A percentile compares a stretch with the other conserved stretches of the same genome.
Conservation (phyloP, 1,140 invertebrate species). For the Drosophila suzukii region DNA sequence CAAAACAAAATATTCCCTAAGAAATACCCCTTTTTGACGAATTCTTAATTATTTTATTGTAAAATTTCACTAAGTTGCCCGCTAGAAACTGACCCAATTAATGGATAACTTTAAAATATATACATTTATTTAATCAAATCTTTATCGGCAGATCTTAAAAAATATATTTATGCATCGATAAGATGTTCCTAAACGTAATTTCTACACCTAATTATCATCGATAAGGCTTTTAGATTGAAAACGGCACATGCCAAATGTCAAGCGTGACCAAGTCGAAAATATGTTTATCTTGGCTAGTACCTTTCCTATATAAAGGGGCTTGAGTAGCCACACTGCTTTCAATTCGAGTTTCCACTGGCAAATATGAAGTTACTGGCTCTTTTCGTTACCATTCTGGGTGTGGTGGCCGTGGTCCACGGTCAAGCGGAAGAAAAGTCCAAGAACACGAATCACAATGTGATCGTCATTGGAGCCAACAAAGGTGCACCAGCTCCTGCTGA, state of each 20-base stretch:
- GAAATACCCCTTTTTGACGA: too few species aligned
- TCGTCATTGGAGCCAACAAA: not conserved
- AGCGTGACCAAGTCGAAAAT: not conserved
- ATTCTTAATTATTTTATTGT: too few species aligned
- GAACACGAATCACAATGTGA: slow-evolving; percentile 3
- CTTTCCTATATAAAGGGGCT: not conserved
- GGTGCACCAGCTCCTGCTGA: not conserved
- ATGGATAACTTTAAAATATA: too few species aligned
- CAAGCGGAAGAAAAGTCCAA: not conserved
- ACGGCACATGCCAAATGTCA: not conserved
- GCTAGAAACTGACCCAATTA: too few species aligned
- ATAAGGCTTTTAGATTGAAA: too few species aligned
- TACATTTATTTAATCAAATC: too few species aligned
- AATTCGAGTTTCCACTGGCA: not conserved
- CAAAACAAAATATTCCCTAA: too few species aligned
- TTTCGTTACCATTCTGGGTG: slow-evolving; percentile 4
- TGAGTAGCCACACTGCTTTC: not conserved
- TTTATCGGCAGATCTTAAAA: too few species aligned
- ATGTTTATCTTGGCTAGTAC: not conserved
- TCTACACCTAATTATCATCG: too few species aligned
- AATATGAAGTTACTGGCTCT: slow-evolving; percentile 7
- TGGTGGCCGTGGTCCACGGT: not conserved
- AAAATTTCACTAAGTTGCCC: too few species aligned
- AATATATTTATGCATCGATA: too few species aligned
- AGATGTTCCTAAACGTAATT: too few species aligned